Evolutionary conservation across 2,888 invertebrate species (phyloP).

Genomic region (Malthinus flaveolus): DNA sequence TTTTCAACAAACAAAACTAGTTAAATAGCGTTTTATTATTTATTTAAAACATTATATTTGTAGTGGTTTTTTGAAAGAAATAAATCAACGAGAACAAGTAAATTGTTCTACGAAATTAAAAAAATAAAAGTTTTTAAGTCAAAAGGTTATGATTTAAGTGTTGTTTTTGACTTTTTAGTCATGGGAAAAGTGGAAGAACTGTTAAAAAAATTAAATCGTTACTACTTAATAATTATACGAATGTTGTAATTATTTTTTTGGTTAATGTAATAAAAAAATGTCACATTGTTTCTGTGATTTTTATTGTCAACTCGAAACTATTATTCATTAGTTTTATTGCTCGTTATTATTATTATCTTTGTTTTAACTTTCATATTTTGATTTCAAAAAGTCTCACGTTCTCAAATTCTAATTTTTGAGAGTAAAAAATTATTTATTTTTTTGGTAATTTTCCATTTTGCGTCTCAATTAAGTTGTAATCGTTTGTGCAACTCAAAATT

Average conservation of each 20-base stretch:
- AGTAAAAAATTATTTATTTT: too few species aligned
- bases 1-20: conserved; percentile 19
- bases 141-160: conserved; percentile 26
- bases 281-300: conserved; percentile 26
- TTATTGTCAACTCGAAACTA: conserved; percentile 20
- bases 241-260: conserved; percentile 14
- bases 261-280: conserved; percentile 18
- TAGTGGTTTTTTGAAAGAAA: conserved; percentile 14
- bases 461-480: too few species aligned
- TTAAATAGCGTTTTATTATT: conserved; percentile 25
- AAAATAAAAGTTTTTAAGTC: conserved; percentile 21
- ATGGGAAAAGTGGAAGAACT: conserved; percentile 21
- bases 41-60: conserved; percentile 25
- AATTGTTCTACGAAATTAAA: conserved; percentile 29
- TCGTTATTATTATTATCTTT: conserved; percentile 13
- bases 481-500: too few species aligned
- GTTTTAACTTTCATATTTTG: conserved; percentile 12
- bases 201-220: conserved; percentile 14
- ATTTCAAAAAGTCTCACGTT: conserved; percentile 20
- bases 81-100: conserved; percentile 27
- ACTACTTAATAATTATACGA: conserved; percentile 22
- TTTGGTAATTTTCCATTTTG: too few species aligned
- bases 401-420: conserved; percentile 9
- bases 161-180: conserved; percentile 23
- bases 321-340: conserved; percentile 24